Evolutionary conservation across 64 coral and sea anemone species (phyloP), one percentile per base, ranked within the genome.

Genomic region (Acropora yongei): DNA sequence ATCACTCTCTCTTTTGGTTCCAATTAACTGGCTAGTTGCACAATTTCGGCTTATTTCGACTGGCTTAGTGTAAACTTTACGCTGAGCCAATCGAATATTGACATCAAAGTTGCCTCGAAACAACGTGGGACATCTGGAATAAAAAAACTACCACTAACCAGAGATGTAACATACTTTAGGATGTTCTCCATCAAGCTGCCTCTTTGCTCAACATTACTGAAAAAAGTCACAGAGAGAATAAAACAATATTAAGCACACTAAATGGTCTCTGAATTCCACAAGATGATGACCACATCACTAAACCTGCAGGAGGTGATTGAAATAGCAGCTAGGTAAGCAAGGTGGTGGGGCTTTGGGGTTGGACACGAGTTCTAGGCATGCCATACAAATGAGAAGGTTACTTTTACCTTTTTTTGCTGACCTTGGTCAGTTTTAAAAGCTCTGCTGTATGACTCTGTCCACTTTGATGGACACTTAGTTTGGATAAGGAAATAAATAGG

Each of bases 161-260:
- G 86, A 42, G 90, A 92, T 17, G 85, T 58, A 9, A 98, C 91
- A 11, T 83, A 77, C 41, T 94, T 93, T 1, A 98, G 78, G 17
- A 98, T 83, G 60, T 91, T 93, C 47, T 98, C 96, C 93, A 98
- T 98, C 3, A 79, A 39, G 8, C 80, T 91, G 47, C 93, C 93
- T 73, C 96, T 86, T 73, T 88, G 74, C 79, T 87, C 80, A 51
- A 88, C 61, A 73, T 98, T 91, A 79, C 96, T 98, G 30, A 30
- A 60, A 20, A 94, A 80, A 20, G 8, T 17, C 44, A 95, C 0
- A 50, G 30, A 47, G 11, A 79, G 51, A 79, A 58, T 16, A 60
- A 50, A 89, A 5, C 60, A 14, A 13, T 11, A 10, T 7, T 57
- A 18, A 30, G 8, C 7, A 72, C 39, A 50, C 42, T 50, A 9